A percentile compares a stretch with the other conserved stretches of the same genome.
Evolutionary conservation across 2,113 vertebrate species (phyloP).

Genomic region (Amphilophus citrinellus): DNA sequence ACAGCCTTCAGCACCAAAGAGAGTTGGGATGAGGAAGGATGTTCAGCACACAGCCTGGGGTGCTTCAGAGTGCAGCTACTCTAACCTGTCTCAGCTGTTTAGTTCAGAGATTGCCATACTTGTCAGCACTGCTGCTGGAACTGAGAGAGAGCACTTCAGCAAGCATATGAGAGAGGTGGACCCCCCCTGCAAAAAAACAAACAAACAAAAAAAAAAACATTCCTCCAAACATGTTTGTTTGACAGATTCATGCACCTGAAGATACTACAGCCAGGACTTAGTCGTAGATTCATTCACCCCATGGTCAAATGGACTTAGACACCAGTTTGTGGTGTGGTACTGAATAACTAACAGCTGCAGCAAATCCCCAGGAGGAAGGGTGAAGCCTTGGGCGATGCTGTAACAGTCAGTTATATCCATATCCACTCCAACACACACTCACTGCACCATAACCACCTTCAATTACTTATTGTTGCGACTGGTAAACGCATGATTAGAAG

Average conservation of each 20-base stretch:
- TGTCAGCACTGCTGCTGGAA: constrained; percentile 30
- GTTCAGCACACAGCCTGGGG: constrained; percentile 30
- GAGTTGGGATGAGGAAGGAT: constrained; percentile 30
- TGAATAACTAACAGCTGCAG: constrained; percentile 29
- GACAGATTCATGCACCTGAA: constrained; percentile 17
- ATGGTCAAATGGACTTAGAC: constrained; percentile 34
- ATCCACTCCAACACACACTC: constrained; percentile 22
- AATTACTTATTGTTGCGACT: neutral
- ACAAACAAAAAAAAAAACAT: neutral
- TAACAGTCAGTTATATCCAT: constrained; percentile 38
- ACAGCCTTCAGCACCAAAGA: constrained; percentile 32
- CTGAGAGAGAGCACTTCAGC: constrained; percentile 14
- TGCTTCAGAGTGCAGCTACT: constrained; percentile 33
- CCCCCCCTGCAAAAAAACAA: neutral
- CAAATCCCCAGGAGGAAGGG: constrained; percentile 23
- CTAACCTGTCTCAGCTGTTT: constrained; percentile 35
- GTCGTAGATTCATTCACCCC: constrained; percentile 27
- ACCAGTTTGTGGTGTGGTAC: constrained; percentile 12
- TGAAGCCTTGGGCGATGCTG: constrained; percentile 31
- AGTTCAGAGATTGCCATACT: constrained; percentile 20
- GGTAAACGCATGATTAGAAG: constrained; percentile 10
- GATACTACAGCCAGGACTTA: constrained; percentile 25
- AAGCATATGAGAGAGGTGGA: constrained; percentile 4
- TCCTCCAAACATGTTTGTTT: neutral
- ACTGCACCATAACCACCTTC: constrained; percentile 4